Conservation (phyloP, 1,140 invertebrate species). For the Drosophila yakuba region DNA sequence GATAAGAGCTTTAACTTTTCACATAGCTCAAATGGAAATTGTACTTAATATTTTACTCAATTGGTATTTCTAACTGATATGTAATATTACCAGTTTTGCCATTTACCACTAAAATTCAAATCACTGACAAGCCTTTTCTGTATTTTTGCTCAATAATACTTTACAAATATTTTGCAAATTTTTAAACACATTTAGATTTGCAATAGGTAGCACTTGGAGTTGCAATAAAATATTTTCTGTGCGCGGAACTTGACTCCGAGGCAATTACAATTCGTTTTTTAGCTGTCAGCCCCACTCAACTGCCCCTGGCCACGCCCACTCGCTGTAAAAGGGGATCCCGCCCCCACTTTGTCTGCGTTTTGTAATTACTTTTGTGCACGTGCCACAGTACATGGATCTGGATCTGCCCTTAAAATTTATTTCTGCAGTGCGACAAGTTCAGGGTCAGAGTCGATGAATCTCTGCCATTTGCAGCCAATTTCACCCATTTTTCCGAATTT, state of each 20-base stretch:
- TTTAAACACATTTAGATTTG: background rate
- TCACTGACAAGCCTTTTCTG: too few relatives aligned
- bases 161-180: too few relatives aligned
- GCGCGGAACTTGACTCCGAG: conserved; percentile 47
- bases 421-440: conserved; percentile 52
- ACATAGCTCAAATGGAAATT: too few relatives aligned
- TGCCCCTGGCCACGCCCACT: conserved; percentile 39
- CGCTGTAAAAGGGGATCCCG: conserved; percentile 16
- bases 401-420: conserved; percentile 37
- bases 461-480: conserved; percentile 7
- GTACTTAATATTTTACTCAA: too few relatives aligned
- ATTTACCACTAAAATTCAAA: too few relatives aligned
- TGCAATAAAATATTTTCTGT: conserved; percentile 1
- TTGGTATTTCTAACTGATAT: too few relatives aligned
- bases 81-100: too few relatives aligned
- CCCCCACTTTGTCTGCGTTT: conserved; percentile 52
- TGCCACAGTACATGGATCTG: conserved; percentile 41
- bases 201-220: background rate
- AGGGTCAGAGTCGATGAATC: conserved; percentile 55
- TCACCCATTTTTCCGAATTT: conserved; percentile 18
- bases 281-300: conserved; percentile 59
- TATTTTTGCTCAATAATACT: too few relatives aligned
- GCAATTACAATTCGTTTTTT: conserved; percentile 74
- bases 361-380: conserved; percentile 74
- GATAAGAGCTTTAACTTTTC: too few relatives aligned